phyloP scores from a whole-genome alignment of 2,113 vertebrate species.

The Manacus vitellinus region DNA sequence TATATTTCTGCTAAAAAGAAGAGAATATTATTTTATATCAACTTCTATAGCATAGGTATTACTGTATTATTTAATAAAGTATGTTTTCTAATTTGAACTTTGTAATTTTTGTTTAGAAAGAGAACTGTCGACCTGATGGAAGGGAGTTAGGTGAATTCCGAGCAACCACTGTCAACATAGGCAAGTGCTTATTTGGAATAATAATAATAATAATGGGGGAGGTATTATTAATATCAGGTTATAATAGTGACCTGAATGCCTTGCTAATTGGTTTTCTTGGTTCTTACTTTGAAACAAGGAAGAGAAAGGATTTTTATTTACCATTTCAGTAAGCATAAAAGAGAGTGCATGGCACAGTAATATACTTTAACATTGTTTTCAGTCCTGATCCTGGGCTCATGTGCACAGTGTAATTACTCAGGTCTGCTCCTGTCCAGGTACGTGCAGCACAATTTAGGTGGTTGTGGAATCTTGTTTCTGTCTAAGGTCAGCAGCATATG shows the following conservation, averaged over 20 bases:
- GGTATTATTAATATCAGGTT: background rate
- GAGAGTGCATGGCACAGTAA: accelerated
- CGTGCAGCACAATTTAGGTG: background rate
- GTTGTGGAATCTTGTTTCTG: background rate
- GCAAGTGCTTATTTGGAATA: conserved; percentile 70
- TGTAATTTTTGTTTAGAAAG: conserved; percentile 80
- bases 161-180: conserved; percentile 94
- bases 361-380: background rate
- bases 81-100: background rate
- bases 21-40: background rate
- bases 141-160: conserved; percentile 92
- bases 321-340: background rate
- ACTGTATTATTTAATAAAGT: background rate
- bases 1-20: background rate
- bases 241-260: background rate
- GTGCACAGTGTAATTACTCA: background rate
- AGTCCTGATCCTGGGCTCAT: background rate
- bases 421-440: background rate
- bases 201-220: background rate
- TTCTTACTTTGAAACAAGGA: background rate
- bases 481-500: background rate
- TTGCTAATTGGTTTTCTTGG: background rate
- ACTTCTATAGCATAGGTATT: background rate
- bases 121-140: conserved; percentile 95
- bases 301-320: background rate